A percentile compares a stretch with the other conserved stretches of the same genome.
phyloP scores from a whole-genome alignment of 2,888 invertebrate genomes.

The Ctena decussata region DNA sequence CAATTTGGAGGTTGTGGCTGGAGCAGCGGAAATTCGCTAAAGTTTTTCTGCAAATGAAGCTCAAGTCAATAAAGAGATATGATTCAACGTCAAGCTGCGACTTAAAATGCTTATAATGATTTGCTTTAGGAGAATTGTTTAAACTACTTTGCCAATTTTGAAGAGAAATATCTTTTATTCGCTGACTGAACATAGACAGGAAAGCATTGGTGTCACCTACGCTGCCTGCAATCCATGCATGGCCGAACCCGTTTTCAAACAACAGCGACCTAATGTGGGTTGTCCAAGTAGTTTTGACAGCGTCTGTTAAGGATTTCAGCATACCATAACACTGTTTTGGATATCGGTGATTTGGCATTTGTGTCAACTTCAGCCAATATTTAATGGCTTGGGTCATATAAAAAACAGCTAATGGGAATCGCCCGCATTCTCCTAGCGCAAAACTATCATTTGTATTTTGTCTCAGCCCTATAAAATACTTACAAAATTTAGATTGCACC shows the following conservation, averaged over 20 bases:
- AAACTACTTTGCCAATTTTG: conserved; percentile 3
- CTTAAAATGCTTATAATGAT: conserved; percentile 18
- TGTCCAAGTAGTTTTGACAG: conserved; percentile 1
- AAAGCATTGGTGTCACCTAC: conserved; percentile 23
- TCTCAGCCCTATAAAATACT: background rate
- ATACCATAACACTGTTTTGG: conserved; percentile 31
- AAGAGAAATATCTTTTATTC: conserved; percentile 31
- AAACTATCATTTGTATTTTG: conserved; percentile 5
- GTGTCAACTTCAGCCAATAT: conserved; percentile 28
- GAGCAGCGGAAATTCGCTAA: conserved; percentile 36
- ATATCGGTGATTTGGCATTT: conserved; percentile 22
- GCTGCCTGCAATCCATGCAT: conserved; percentile 22
- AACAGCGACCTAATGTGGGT: background rate
- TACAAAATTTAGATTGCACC: background rate
- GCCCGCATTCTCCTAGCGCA: conserved; percentile 15
- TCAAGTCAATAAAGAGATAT: conserved; percentile 12
- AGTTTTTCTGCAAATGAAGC: background rate
- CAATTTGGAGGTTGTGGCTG: conserved; percentile 26
- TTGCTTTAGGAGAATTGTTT: conserved; percentile 5
- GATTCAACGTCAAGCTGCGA: conserved; percentile 7
- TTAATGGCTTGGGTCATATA: conserved; percentile 20
- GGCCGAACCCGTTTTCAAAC: conserved; percentile 30
- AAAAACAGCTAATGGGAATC: conserved; percentile 6
- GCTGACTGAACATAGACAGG: conserved; percentile 2
- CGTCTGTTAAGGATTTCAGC: conserved; percentile 19